Evolutionary conservation across 2,888 invertebrate species (phyloP).

Genomic region (Eupithecia tripunctaria): DNA sequence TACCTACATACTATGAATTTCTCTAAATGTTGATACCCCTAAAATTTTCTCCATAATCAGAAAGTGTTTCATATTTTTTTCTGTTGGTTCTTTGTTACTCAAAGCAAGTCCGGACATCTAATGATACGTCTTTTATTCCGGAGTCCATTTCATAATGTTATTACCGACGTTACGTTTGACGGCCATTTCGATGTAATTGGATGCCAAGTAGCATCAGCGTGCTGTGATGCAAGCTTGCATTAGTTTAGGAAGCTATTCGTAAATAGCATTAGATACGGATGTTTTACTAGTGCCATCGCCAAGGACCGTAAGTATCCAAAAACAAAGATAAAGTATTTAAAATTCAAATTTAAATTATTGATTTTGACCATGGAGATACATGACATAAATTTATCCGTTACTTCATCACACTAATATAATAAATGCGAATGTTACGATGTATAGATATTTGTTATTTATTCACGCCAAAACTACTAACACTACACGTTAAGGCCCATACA

Average conservation of each 20-base stretch:
- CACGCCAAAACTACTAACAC: too few relatives aligned
- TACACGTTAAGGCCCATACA: too few relatives aligned
- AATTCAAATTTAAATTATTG: too few relatives aligned
- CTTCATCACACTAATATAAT: too few relatives aligned
- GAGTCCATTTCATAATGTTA: slow-evolving; percentile 29
- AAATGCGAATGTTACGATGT: too few relatives aligned
- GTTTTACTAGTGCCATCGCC: background rate
- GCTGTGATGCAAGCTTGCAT: slow-evolving; percentile 10
- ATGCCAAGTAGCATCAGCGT: slow-evolving; percentile 13
- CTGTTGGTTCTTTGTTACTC: background rate
- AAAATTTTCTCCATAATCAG: background rate
- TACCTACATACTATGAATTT: too few relatives aligned
- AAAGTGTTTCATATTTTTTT: background rate
- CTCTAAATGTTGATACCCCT: too few relatives aligned
- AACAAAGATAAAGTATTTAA: background rate
- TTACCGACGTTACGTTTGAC: slow-evolving; percentile 23
- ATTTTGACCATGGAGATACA: too few relatives aligned
- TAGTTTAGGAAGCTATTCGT: slow-evolving; percentile 1
- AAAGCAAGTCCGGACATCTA: slow-evolving; percentile 1
- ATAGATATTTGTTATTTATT: too few relatives aligned
- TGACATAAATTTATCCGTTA: too few relatives aligned
- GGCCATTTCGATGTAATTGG: slow-evolving; percentile 18
- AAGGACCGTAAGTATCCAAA: background rate
- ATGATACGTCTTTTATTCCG: slow-evolving; percentile 28
- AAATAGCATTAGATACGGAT: background rate